Base-by-base conservation (phyloP, 2,888 invertebrate genomes). In the Cheilosia grossa region DNA sequence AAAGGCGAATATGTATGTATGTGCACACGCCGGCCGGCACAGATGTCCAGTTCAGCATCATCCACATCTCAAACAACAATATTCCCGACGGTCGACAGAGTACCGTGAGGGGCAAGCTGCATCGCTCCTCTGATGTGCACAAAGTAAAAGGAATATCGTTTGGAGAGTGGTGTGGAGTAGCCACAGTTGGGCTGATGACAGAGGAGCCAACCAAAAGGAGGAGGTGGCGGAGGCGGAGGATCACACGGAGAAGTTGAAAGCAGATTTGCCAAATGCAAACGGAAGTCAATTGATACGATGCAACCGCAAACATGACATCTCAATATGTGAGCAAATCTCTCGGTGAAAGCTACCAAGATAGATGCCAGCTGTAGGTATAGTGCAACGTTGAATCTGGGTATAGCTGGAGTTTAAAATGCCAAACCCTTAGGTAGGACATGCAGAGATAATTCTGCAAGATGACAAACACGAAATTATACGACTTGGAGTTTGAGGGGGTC, bases 221-320 rank as follows among this genome's bases (percentile, higher is more conserved):
- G 13, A 19, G 24, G 37, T 19, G 56, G 27, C 19, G 27, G 13
- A 19, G 24, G 37, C 30, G 56, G 27, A 33, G 27, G 37, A 37
- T 37, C 37, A 13, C 21, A 51, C 47, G 58, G 33, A 77, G 69
- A 33, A 64, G 51, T 27, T 51, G 77, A 70, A 77, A 73, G 63
- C 79, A 66, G 73, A 66, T 79, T 82, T 82, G 79, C 79, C 72
- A 82, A 82, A 82, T 82, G 63, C 79, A 82, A 82, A 79, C 79
- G 79, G 73, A 82, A 82, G 78, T 82, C 82, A 78, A 78, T 78
- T 82, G 78, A 82, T 82, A 73, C 40, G 66, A 79, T 66, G 66
- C 78, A 79, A 67, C 82, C 78, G 33, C 79, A 79, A 82, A 67
- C 79, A 82, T 79, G 82, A 82, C 82, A 82, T 82, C 73, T 82